Conservation (phyloP, 1,140 invertebrate species). For the Drosophila saltans region DNA sequence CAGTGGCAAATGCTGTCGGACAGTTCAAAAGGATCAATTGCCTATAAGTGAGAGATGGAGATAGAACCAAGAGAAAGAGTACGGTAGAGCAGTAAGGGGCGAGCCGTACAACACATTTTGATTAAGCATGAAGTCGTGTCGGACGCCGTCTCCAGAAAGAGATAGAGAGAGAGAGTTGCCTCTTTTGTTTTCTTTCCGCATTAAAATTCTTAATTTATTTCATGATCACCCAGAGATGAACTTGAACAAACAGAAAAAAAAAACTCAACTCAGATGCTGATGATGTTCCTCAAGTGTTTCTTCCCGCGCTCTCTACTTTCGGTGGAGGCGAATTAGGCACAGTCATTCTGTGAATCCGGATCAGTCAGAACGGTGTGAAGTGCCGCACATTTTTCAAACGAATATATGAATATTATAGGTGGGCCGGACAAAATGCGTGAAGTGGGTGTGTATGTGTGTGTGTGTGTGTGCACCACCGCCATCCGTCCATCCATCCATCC, state of each 20-base stretch:
- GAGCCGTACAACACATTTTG: conserved; percentile 73
- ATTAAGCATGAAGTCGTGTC: conserved; percentile 77
- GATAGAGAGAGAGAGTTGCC: not conserved
- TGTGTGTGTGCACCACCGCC: conserved; percentile 50
- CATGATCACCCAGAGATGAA: conserved; percentile 30
- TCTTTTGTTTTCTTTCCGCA: conserved; percentile 70
- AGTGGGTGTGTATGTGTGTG: conserved; percentile 69
- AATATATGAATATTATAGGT: conserved; percentile 47
- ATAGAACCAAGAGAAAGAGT: no score
- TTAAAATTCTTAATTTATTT: conserved; percentile 80
- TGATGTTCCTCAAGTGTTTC: conserved; percentile 5
- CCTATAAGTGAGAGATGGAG: conserved; percentile 2
- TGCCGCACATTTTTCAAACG: conserved; percentile 61
- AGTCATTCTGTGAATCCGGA: conserved; percentile 57
- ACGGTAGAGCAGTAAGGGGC: not conserved
- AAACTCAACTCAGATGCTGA: conserved; percentile 39
- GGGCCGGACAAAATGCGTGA: conserved; percentile 61
- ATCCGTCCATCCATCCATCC: conserved; percentile 6
- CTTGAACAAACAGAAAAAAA: conserved; percentile 49
- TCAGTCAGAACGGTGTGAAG: conserved; percentile 59
- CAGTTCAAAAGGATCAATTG: conserved; percentile 66
- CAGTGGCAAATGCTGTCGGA: conserved; percentile 63
- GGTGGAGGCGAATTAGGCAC: conserved; percentile 63
- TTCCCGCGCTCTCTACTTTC: conserved; percentile 50
- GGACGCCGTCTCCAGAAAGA: conserved; percentile 39